Percentiles rank a stretch among this genome's conserved stretches.
phyloP scores from a whole-genome alignment of 2,113 vertebrate genomes.

The Balaeniceps rex region DNA sequence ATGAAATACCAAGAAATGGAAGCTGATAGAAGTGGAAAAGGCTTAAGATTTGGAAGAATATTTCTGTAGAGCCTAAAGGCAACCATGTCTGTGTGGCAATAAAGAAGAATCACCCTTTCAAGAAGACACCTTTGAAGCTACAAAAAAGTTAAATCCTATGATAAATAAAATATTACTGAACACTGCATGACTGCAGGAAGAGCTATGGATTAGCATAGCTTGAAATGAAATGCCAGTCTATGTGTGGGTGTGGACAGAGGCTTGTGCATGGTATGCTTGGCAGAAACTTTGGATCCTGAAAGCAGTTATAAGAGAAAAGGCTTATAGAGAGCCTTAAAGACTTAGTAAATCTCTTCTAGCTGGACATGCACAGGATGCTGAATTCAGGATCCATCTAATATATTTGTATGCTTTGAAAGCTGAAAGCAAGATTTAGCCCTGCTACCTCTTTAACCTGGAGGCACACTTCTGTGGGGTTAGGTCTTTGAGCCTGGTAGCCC shows the following conservation, averaged over 20 bases:
- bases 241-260: neutral
- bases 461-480: neutral
- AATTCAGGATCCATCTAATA: neutral
- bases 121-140: neutral
- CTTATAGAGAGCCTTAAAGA: neutral
- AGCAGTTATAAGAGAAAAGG: neutral
- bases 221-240: neutral
- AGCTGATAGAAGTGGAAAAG: neutral
- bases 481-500: neutral
- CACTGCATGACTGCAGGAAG: neutral
- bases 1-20: neutral
- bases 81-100: neutral
- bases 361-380: neutral
- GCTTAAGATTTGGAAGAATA: neutral
- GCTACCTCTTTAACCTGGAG: no score
- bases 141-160: neutral
- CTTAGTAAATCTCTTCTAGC: neutral
- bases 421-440: neutral
- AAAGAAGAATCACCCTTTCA: neutral
- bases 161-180: slow-evolving; percentile 16
- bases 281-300: neutral
- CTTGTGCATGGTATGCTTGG: neutral
- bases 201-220: neutral
- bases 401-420: neutral
- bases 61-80: neutral